Evolutionary conservation across 2,113 vertebrate species (phyloP), one percentile per base, ranked within the genome.

Genomic region (Nasalis larvatus): DNA sequence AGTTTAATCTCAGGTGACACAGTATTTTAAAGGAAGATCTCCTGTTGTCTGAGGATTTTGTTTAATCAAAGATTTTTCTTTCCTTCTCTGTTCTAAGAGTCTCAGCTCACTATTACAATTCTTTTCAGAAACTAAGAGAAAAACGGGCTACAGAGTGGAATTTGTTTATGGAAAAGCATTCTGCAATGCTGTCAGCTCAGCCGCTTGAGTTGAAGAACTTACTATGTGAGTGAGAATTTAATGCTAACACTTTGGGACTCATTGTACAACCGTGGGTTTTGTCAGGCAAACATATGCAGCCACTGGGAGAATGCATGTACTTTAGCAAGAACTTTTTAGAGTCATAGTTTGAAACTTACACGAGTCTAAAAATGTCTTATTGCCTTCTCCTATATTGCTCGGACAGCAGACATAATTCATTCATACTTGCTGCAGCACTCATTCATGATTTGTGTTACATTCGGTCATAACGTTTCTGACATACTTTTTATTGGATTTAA

Each of bases 401-500:
- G 32, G 93, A 92, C 30, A 37, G 76, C 91, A 69, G 80, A 30
- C 77, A 93, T 98, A 92, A 98, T 93, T 97, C 95, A 96, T 27
- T 73, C 63, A 11, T 42, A 32, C 35, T 69, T 4, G 1, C 69
- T 23, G 25, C 30, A 45, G 40, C 71, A 37, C 69, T 95, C 74
- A 87, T 14, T 97, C 78, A 91, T 96, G 97, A 97, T 96, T 97
- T 98, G 97, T 98, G 81, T 56, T 47, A 91, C 45, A 56, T 92
- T 93, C 80, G 89, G 66, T 82, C 96, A 92, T 97, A 97, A 97
- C 96, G 80, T 87, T 83, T 88, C 63, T 95, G 95, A 94, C 96
- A 96, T 45, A 68, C 83, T 95, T 97, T 98, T 97, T 98, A 97
- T 98, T 97, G 96, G 60, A 80, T 71, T 96, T 96, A 86, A 93